Evolutionary conservation across 2,113 vertebrate species (phyloP), one percentile per base, ranked within the genome.

Genomic region (Cariama cristata): DNA sequence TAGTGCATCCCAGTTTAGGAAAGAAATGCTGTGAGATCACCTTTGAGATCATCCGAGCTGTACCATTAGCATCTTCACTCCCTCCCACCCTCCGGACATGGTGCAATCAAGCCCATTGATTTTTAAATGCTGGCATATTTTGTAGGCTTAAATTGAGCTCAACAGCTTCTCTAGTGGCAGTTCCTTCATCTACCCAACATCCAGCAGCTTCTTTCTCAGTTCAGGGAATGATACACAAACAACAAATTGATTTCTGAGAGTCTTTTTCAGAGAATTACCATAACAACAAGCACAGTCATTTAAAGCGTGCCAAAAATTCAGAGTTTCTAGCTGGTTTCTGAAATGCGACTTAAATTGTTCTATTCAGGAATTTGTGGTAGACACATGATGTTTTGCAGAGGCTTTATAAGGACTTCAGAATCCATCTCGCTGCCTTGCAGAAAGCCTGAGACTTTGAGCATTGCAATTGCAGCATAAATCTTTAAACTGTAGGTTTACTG

Each of bases 201-300:
- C 71, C 71, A 88, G 71, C 82, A 68, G 71, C 62, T 90, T 76
- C 79, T 69, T 20, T 40, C 67, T 83, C 53, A 22, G 81, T 67
- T 58, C 5, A 8, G 66, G 94, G 73, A 84, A 79, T 82, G 47
- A 42, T 6, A 66, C 4, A 2, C 67, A 72, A 93, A 90, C 62
- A 92, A 56, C 55, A 96, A 96, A 83, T 68, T 66, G 71, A 93
- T 94, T 93, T 93, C 79, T 40, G 88, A 73, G 50, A 45, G 42
- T 69, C 52, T 83, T 66, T 96, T 76, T 53, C 63, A 21, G 7
- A 14, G 68, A 86, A 96, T 95, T 96, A 80, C 75, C 91, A 88
- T 88, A 96, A 95, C 94, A 88, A 92, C 91, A 69, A 90, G 67
- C 62, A 35, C 44, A 52, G 58, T 22, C 53, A 30, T 73, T 90